phyloP scores from a whole-genome alignment of 2,888 invertebrate species.

The Dynastes tityus region DNA sequence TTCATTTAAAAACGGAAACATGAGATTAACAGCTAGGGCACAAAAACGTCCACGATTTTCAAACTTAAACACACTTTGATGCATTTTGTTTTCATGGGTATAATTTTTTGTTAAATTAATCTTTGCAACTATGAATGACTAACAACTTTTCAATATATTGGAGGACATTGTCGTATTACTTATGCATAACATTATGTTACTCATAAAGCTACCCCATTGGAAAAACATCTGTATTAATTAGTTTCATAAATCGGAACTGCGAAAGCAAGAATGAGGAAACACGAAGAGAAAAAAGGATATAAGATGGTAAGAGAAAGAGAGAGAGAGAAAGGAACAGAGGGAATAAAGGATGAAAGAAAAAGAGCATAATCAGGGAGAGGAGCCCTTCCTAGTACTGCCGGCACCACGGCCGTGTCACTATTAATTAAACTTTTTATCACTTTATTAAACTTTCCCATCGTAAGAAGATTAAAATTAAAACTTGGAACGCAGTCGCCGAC shows the following conservation, averaged over 20 bases:
- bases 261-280: background rate
- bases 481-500: constrained; percentile 47
- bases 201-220: background rate
- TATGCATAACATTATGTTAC: too few relatives aligned
- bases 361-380: constrained; percentile 23
- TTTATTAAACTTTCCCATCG: constrained; percentile 48
- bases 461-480: constrained; percentile 52
- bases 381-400: constrained; percentile 17
- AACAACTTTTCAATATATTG: too few relatives aligned
- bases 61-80: too few relatives aligned
- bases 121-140: too few relatives aligned
- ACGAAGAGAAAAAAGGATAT: background rate
- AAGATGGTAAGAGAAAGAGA: background rate
- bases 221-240: constrained; percentile 45
- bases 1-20: too few relatives aligned
- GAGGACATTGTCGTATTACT: too few relatives aligned
- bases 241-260: constrained; percentile 26
- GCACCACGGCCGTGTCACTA: constrained; percentile 33
- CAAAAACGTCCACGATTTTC: too few relatives aligned
- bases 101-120: too few relatives aligned
- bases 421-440: constrained; percentile 51
- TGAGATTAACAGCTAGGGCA: too few relatives aligned
- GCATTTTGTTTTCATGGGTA: too few relatives aligned
- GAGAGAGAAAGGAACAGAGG: background rate
- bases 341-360: background rate